Evolutionary conservation across 2,113 vertebrate genomes (phyloP), one percentile per base, ranked within the genome.

Genomic region (Leucoraja erinaceus): DNA sequence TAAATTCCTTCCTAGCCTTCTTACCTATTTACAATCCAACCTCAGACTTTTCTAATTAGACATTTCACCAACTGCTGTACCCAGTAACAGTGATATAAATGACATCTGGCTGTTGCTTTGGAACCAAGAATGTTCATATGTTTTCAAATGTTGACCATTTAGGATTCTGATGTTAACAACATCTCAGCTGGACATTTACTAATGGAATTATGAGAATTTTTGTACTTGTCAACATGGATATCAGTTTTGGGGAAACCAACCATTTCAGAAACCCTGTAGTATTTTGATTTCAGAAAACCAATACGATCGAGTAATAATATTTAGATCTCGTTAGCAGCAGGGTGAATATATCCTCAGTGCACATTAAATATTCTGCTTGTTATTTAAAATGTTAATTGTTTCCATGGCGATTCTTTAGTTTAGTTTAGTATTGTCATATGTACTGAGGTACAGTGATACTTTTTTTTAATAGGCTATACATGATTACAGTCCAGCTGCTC

Each of bases 201-300:
- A 54, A 20, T 59, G 83, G 47, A 93, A n/a, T 6, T 28, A 31
- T 47, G 20, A 68, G n/a, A 38, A 31, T 68, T 72, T 47, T 61
- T 56, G 77, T 76, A 61, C 92, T 93, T 70, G 18, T 54, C 33
- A 93, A 68, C 12, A 5, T 22, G 12, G 14, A 8, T 90, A 66
- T 77, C 77, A 93, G 75, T 92, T 66, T 88, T 33, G 93, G 78
- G 1, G 33, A 81, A 22, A 81, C 18, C 31, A 81, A 81, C 78
- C 14, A 20, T 72, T 72, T 72, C 70, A 72, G 70, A 72, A 72
- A 72, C 18, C 5, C 5, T 2, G 22, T 72, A 72, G 16, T 3
- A 20, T 81, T 56, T 22, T 8, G 5, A 56, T 81, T 81, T 81
- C 20, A 22, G 47, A 22, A 47, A 54, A 5, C 4, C 78, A 25